These are phyloP conservation scores for Polymixis lichenea DNA, from an alignment of 2,888 invertebrate species.

Conservation along the genomic window DNA sequence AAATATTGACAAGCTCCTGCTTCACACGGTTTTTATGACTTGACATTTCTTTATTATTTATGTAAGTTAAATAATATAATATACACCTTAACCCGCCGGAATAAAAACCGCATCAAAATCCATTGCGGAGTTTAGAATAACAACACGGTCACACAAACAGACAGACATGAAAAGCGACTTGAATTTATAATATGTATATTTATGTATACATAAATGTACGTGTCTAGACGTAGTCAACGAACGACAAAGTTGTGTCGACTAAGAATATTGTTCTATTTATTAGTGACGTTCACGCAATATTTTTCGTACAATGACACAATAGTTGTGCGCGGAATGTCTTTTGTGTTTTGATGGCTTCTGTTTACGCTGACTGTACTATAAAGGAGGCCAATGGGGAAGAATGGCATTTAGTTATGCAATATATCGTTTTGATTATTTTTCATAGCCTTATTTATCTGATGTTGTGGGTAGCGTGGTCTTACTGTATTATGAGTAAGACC, in stretches of 20 bases:
- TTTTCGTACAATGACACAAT: conserved; percentile 57
- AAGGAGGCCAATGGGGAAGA: conserved; percentile 19
- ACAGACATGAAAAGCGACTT: not conserved
- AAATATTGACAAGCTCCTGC: not conserved
- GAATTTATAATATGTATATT: not conserved
- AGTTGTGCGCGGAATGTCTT: conserved; percentile 41
- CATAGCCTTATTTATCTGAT: conserved; percentile 5
- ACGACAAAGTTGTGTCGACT: conserved; percentile 76
- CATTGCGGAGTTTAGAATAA: not conserved
- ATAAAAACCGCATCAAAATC: not conserved
- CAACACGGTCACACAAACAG: not conserved
- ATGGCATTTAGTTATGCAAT: conserved; percentile 42
- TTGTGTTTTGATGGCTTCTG: conserved; percentile 52
- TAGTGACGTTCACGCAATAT: conserved; percentile 76
- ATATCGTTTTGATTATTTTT: conserved; percentile 29
- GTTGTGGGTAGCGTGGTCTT: not conserved
- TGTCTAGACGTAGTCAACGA: conserved; percentile 77
- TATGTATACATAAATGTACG: conserved; percentile 67
- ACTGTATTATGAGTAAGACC: not conserved
- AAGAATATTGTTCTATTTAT: conserved; percentile 79
- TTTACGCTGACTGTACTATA: conserved; percentile 43
- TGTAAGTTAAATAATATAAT: no score
- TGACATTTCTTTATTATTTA: no score
- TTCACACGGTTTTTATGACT: not conserved
- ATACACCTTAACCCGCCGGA: no score